phyloP scores from a whole-genome alignment of 2,113 vertebrate species.

The Poeciliopsis retropinna region DNA sequence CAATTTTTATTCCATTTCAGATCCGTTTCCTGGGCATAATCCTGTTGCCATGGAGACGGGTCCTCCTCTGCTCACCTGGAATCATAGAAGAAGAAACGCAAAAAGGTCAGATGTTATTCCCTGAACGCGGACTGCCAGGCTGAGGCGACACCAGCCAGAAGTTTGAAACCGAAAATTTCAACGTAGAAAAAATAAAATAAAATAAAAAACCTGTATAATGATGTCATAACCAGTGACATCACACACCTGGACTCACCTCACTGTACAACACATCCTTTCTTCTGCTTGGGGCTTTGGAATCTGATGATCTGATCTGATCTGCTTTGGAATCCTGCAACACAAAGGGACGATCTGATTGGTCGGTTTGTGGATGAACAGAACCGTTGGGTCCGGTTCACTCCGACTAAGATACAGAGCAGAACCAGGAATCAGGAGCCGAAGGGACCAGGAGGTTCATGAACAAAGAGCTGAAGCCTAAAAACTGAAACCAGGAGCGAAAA shows the following conservation, averaged over 20 bases:
- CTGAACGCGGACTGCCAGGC: too few species aligned
- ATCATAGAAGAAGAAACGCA: slow-evolving; percentile 13
- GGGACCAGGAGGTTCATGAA: too few species aligned
- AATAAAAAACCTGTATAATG: neutral
- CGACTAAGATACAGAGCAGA: too few species aligned
- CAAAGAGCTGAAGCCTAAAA: too few species aligned
- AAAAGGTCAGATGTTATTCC: too few species aligned
- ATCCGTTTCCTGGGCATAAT: neutral
- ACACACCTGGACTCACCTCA: slow-evolving; percentile 14
- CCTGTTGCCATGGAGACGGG: slow-evolving; percentile 19
- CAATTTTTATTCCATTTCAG: neutral
- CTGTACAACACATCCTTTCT: slow-evolving; percentile 7
- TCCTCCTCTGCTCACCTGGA: neutral
- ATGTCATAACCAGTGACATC: too few species aligned
- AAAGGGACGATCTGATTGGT: slow-evolving; percentile 6
- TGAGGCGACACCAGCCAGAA: too few species aligned
- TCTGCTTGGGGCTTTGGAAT: neutral
- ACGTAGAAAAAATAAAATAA: neutral
- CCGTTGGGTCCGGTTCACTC: too few species aligned
- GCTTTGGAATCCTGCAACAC: neutral
- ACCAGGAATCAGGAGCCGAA: too few species aligned
- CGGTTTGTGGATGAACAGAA: neutral
- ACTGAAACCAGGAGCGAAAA: too few species aligned
- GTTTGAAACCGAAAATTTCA: too few species aligned
- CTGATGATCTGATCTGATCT: too few species aligned